Evolutionary conservation across 1,140 invertebrate species (phyloP).

Genomic region (Drosophila ohnishii): DNA sequence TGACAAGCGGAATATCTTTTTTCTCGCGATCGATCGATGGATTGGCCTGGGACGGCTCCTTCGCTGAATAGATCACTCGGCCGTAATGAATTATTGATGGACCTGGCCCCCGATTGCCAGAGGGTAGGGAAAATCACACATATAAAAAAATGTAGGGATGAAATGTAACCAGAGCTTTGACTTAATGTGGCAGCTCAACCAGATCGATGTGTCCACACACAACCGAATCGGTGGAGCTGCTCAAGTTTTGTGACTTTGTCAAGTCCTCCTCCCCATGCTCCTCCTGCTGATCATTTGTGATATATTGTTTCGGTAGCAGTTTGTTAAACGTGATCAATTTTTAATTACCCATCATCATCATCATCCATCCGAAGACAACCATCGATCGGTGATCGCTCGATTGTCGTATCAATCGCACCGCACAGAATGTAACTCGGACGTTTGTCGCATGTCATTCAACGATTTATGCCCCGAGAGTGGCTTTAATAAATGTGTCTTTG

Average conservation of each 20-base stretch:
- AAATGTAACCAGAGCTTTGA: constrained; percentile 55
- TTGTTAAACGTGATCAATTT: constrained; percentile 82
- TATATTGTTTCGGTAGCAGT: constrained; percentile 81
- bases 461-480: constrained; percentile 75
- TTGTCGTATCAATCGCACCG: constrained; percentile 74
- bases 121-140: constrained; percentile 32
- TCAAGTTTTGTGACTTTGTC: constrained; percentile 49
- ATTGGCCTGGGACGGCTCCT: constrained; percentile 23
- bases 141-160: constrained; percentile 41
- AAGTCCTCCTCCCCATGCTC: constrained; percentile 26
- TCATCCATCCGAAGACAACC: constrained; percentile 37
- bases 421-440: constrained; percentile 72
- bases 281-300: constrained; percentile 54
- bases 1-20: constrained; percentile 81
- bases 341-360: constrained; percentile 77
- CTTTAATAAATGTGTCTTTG: constrained; percentile 76
- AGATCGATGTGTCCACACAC: constrained; percentile 44
- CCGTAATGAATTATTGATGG: constrained; percentile 78
- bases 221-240: constrained; percentile 28
- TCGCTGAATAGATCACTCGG: constrained; percentile 72
- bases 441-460: constrained; percentile 80
- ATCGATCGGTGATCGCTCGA: constrained; percentile 49
- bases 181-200: constrained; percentile 52
- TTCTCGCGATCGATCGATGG: constrained; percentile 65
- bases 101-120: constrained; percentile 16